phyloP scores from a whole-genome alignment of 35 echinoderm and acorn worm species.

The Apostichopus japonicus region DNA sequence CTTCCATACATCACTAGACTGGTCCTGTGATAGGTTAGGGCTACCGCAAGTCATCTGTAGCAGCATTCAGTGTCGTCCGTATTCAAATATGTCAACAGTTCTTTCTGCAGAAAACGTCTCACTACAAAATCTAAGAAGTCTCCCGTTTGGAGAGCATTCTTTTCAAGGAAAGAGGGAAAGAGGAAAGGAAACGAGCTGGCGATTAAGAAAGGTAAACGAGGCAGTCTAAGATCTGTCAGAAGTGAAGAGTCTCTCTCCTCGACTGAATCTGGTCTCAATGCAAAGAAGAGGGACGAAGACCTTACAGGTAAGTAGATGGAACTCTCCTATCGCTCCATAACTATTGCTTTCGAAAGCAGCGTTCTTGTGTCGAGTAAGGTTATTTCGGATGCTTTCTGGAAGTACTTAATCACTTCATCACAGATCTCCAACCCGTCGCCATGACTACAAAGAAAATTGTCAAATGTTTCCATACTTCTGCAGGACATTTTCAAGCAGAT shows the following conservation, averaged over 20 bases:
- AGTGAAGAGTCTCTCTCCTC: conserved; percentile 85
- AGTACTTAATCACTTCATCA: too few relatives aligned
- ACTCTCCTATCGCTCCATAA: too few relatives aligned
- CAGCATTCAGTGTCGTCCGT: not conserved
- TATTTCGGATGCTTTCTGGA: too few relatives aligned
- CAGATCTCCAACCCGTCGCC: too few relatives aligned
- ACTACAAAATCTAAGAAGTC: conserved; percentile 89
- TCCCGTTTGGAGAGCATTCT: conserved; percentile 83
- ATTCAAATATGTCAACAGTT: not conserved
- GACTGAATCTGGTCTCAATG: conserved; percentile 38
- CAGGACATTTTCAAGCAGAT: too few relatives aligned
- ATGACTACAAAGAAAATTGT: too few relatives aligned
- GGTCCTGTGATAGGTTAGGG: not conserved
- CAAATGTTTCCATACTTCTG: too few relatives aligned
- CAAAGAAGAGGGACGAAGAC: conserved; percentile 17
- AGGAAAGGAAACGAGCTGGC: conserved; percentile 49
- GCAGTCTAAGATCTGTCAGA: conserved; percentile 78
- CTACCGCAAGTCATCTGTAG: too few relatives aligned
- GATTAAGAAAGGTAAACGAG: conserved; percentile 42
- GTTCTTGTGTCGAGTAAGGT: too few relatives aligned
- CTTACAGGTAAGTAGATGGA: not conserved
- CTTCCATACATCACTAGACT: not conserved
- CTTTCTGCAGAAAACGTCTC: conserved; percentile 57
- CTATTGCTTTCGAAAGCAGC: too few relatives aligned
- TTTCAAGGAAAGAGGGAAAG: conserved; percentile 73